phyloP scores from a whole-genome alignment of 2,797 vertebrate species.

The Gallinago solitaria region DNA sequence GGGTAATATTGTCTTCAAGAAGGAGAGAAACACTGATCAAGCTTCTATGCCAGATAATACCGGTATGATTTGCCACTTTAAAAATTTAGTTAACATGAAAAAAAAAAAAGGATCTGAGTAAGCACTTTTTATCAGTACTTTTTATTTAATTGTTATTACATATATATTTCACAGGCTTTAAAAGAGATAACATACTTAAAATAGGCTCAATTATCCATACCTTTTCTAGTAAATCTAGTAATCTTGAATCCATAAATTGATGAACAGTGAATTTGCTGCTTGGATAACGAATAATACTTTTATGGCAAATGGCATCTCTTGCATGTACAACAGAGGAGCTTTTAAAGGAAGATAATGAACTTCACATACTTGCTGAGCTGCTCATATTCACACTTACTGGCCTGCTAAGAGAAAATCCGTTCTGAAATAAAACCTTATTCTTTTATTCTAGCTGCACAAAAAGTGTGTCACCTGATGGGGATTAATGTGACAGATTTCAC shows the following conservation, averaged over 20 bases:
- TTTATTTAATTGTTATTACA: background rate
- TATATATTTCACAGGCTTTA: background rate
- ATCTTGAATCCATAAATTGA: background rate
- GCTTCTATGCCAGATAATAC: constrained; percentile 98
- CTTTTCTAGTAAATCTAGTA: background rate
- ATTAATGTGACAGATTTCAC: constrained; percentile 98
- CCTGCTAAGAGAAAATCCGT: background rate
- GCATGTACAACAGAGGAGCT: background rate
- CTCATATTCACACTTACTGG: background rate
- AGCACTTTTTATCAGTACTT: background rate
- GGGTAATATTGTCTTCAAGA: constrained; percentile 97
- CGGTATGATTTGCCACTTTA: constrained; percentile 73
- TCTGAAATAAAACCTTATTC: background rate
- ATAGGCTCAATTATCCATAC: background rate
- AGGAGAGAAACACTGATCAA: constrained; percentile 96
- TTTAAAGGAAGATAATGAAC: background rate
- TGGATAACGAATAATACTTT: background rate
- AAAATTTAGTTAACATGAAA: background rate
- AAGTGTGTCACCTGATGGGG: constrained; percentile 95
- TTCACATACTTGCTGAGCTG: background rate
- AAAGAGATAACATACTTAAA: background rate
- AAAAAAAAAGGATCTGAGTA: background rate
- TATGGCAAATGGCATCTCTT: background rate
- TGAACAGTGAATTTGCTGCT: background rate
- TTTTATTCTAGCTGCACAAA: constrained; percentile 88